Evolutionary conservation across 1,140 invertebrate genomes (phyloP).

Genomic region (Drosophila biarmipes): DNA sequence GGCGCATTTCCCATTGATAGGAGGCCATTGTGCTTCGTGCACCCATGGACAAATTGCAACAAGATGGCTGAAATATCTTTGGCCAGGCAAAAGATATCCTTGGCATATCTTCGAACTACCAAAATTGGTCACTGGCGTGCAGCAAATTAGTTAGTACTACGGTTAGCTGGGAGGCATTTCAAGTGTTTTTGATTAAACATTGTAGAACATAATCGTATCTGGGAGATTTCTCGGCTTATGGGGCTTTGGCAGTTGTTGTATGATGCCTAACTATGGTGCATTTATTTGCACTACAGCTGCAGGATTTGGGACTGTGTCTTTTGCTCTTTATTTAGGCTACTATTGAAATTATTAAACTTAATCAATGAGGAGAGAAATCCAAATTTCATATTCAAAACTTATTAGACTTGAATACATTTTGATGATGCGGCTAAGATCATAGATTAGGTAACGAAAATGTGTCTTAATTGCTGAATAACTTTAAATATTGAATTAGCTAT

Average conservation of each 20-base stretch:
- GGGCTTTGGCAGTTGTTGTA: conserved; percentile 1
- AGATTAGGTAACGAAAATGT: no score
- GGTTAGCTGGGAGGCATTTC: background rate
- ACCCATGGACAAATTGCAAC: conserved; percentile 67
- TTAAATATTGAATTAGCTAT: no score
- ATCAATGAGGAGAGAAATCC: background rate
- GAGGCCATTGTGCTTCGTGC: conserved; percentile 33
- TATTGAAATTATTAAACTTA: background rate
- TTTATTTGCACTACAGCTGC: background rate
- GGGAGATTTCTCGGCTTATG: background rate
- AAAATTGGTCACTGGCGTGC: background rate
- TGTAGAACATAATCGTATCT: background rate
- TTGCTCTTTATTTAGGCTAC: background rate
- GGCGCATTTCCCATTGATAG: background rate
- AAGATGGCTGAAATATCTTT: conserved; percentile 56
- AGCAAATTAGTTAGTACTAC: conserved; percentile 3
- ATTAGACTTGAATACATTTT: background rate
- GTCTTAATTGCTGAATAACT: no score
- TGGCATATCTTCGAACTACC: conserved; percentile 13
- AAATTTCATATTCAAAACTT: background rate
- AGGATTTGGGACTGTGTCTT: background rate
- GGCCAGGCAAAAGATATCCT: conserved; percentile 44
- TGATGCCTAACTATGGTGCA: background rate
- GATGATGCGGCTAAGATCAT: no score
- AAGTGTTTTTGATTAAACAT: conserved; percentile 34